Base-by-base conservation (phyloP, 2,888 invertebrate species). In the Corythucha ciliata region DNA sequence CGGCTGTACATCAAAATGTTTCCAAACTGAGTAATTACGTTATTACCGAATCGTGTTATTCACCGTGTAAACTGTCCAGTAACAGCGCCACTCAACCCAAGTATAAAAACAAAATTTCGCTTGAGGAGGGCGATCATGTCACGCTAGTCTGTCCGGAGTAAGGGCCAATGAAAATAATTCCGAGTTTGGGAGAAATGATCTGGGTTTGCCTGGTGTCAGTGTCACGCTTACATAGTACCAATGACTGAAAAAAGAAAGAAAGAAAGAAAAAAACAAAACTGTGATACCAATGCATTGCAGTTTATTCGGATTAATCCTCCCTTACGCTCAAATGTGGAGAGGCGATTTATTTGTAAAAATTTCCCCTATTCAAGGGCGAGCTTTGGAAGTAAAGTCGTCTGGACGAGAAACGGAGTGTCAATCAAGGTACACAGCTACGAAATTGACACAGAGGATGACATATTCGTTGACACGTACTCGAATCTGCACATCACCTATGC, bases 71-170 rank as follows among this genome's bases (percentile, higher is more conserved):
- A 61, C 66, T 67, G 32, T 41, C 21, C 20, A 42, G 32, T 44
- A 65, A 66, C 2, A 72, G 69, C 60, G 66, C 62, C 22, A 61
- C 63, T 40, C 67, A 63, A 32, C 75, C 70, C 54, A 74, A 72
- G 60, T 74, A 73, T 54, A 67, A 68, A 46, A 74, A 70, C 60
- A 70, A 69, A 40, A 68, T 70, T 52, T 66, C 74, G 29, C 62
- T 79, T 29, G 66, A 69, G 14, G 74, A 78, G 65, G 71, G 74
- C 55, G 71, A 73, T 2, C 73, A 76, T 63, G 63, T 77, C 33
- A 71, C 71, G 3, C 62, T 78, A 32, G 61, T 70, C 24, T 79
- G 79, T 63, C 74, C 76, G 2, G 77, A 77, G 69, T 72, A 68
- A 60, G 62, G 42, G 29, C 1, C 26, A 8, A 14, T 6, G 34